These are phyloP conservation scores for Agrotis puta DNA, from an alignment of 2,888 invertebrate species.

Conservation along the genomic window DNA sequence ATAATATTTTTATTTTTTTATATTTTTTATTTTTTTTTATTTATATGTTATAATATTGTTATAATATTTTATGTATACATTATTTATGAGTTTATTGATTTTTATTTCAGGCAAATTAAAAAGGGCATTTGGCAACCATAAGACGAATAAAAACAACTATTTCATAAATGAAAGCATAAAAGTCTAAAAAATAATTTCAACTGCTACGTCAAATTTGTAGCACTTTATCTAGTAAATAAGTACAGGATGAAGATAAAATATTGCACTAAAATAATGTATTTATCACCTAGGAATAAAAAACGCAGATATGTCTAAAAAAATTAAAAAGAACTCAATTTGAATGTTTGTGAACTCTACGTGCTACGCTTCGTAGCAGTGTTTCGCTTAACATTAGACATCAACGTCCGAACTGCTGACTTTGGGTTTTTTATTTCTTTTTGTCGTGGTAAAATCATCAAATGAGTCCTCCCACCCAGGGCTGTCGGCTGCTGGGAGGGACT, in stretches of 20 bases:
- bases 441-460: too few relatives aligned
- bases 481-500: too few relatives aligned
- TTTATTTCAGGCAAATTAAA: too few relatives aligned
- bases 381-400: constrained; percentile 60
- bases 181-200: background rate
- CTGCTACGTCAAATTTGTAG: background rate
- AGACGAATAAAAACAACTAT: too few relatives aligned
- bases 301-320: background rate
- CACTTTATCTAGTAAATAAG: background rate
- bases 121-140: background rate
- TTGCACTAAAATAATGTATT: background rate
- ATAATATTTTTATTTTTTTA: too few relatives aligned
- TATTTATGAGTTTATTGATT: background rate
- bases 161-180: background rate
- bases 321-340: background rate
- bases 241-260: too few relatives aligned
- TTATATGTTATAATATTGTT: too few relatives aligned
- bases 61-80: too few relatives aligned
- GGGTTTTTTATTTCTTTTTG: too few relatives aligned
- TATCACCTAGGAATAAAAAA: background rate
- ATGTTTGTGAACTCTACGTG: constrained; percentile 21
- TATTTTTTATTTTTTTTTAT: too few relatives aligned
- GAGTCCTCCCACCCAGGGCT: too few relatives aligned
- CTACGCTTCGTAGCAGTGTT: constrained; percentile 55
- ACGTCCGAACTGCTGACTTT: constrained; percentile 26